These are phyloP conservation scores for Plumapathes pennacea DNA, from an alignment of 92 coral and sea anemone genomes.

Conservation along the genomic window DNA sequence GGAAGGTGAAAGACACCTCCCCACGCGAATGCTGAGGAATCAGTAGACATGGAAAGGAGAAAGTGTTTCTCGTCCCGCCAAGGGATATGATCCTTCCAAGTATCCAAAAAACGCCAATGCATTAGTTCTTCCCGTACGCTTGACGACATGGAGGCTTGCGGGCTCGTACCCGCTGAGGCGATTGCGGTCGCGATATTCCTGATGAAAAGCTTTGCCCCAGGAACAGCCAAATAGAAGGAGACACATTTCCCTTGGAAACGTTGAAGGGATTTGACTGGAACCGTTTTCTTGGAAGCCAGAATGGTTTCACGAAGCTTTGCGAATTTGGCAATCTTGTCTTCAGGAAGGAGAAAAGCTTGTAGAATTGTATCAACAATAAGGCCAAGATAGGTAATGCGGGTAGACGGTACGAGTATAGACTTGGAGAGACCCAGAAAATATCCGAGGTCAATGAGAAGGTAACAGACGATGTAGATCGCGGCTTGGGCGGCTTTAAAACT, in stretches of 20 bases:
- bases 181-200: constrained; percentile 6
- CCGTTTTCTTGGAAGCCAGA: neutral
- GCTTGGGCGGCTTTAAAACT: constrained; percentile 43
- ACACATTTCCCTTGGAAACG: constrained; percentile 50
- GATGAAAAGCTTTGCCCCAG: constrained; percentile 33
- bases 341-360: constrained; percentile 40
- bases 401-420: constrained; percentile 31
- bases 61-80: constrained; percentile 20
- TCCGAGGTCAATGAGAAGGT: constrained; percentile 8
- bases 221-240: constrained; percentile 52
- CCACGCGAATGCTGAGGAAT: constrained; percentile 11
- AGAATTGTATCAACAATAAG: constrained; percentile 25
- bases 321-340: constrained; percentile 24
- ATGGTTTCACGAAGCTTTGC: constrained; percentile 41
- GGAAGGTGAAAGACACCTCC: constrained; percentile 14
- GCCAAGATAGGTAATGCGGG: constrained; percentile 22
- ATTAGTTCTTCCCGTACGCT: constrained; percentile 1
- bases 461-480: constrained; percentile 22
- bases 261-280: constrained; percentile 32
- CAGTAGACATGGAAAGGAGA: constrained; percentile 4
- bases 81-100: constrained; percentile 13
- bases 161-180: neutral
- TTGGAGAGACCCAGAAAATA: constrained; percentile 46
- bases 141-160: neutral
- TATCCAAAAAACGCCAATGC: constrained; percentile 9